These are phyloP conservation scores for Martes martes DNA, from an alignment of 2,113 vertebrate species.

Conservation along the genomic window DNA sequence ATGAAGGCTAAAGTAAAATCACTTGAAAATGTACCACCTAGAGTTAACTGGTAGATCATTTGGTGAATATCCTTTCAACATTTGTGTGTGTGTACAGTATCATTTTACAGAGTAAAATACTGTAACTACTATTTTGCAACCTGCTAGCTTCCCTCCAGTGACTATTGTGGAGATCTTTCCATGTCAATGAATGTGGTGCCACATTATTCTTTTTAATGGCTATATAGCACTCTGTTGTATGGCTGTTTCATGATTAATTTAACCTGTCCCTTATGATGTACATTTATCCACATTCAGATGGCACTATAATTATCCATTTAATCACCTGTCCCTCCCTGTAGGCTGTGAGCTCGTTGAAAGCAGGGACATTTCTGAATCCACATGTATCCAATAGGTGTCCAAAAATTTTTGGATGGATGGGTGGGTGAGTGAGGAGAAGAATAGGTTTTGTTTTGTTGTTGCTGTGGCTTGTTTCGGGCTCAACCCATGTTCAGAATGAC, in stretches of 20 bases:
- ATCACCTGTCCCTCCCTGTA: conserved; percentile 45
- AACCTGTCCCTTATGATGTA: conserved; percentile 52
- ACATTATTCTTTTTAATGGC: conserved; percentile 58
- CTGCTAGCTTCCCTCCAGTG: not conserved
- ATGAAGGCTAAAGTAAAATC: not conserved
- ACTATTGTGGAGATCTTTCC: conserved; percentile 2
- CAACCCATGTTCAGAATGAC: conserved; percentile 30
- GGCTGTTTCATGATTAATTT: conserved; percentile 59
- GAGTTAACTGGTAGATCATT: not conserved
- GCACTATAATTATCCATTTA: conserved; percentile 57
- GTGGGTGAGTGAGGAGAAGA: not conserved
- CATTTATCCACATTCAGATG: conserved; percentile 26
- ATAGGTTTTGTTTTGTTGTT: not conserved
- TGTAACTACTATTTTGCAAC: not conserved
- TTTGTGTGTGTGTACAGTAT: not conserved
- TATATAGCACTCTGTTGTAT: conserved; percentile 31
- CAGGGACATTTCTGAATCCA: not conserved
- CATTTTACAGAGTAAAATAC: conserved; percentile 20
- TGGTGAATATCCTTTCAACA: not conserved
- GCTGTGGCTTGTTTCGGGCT: conserved; percentile 10
- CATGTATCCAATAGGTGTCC: not conserved
- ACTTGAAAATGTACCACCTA: not conserved
- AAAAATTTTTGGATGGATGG: not conserved
- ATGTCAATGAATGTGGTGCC: not conserved
- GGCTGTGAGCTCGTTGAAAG: not conserved